Evolutionary conservation across 2,888 invertebrate species (phyloP), one percentile per base, ranked within the genome.

Genomic region (Gymnocheta viridis): DNA sequence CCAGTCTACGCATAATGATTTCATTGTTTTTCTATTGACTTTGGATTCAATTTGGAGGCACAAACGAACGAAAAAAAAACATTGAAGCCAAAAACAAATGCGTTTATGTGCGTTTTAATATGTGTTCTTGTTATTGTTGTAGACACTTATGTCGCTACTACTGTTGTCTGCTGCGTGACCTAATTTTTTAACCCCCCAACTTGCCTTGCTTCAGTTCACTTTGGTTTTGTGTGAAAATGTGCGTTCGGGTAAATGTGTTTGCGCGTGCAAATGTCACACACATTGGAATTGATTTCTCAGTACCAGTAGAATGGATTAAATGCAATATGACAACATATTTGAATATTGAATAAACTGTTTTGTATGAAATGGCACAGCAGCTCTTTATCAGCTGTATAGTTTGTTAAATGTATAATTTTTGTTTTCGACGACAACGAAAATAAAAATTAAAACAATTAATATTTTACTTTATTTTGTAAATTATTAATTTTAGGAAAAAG

Each of bases 171-270:
- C 49, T 73, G 81, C 64, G 79, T 86, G 86, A 86, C 85, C 86
- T 82, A 85, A 82, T 85, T 86, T 82, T 80, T 80, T 70, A 84
- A 79, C 84, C 85, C 85, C 82, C 74, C 82, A 85, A 74, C 82
- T 82, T 81, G 86, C 76, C 78, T 85, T 84, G 86, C 85, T 85
- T 85, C 74, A 86, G 77, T 86, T 85, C 84, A 77, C 41, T 67
- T 82, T 64, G 66, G 66, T 81, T 56, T 85, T 70, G 41, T 76
- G 10, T 51, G 7, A 32, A 41, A 56, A 12, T 29, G 19, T 19
- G 19, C 47, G 9, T 19, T 19, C 3, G n/a, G 19, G 27, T 17
- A 24, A 19, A n/a, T 54, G 17, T 73, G 51, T 41, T 12, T 35
- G 17, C 49, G 22, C 14, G 24, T 47, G 44, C 22, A 32, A 47